Percentiles rank a stretch among this genome's conserved stretches.
Conservation (phyloP, 1,140 invertebrate genomes). For the Danaus plexippus region DNA sequence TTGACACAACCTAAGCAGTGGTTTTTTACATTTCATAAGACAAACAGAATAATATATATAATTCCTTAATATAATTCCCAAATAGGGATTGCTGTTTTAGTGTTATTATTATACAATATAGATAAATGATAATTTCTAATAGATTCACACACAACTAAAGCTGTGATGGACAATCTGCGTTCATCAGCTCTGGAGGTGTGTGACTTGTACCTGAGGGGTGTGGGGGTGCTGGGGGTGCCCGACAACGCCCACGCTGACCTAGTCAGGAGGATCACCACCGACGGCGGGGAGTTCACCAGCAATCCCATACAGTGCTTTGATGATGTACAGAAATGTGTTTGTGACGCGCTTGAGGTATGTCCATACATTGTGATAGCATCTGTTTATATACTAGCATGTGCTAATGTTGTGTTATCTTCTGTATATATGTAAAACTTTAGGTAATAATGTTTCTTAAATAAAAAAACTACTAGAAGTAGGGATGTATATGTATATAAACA, state of each 20-base stretch:
- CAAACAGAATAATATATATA: no score
- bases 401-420: no score
- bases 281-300: constrained; percentile 53
- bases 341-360: constrained; percentile 76
- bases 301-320: constrained; percentile 86
- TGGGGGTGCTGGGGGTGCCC: constrained; percentile 37
- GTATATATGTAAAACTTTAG: no score
- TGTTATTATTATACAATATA: no score
- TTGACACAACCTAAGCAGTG: no score
- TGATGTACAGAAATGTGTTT: constrained; percentile 81
- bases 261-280: constrained; percentile 56
- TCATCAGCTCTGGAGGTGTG: constrained; percentile 57
- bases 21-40: no score
- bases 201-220: constrained; percentile 43
- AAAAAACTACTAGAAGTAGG: no score
- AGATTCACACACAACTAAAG: constrained; percentile 55
- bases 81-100: no score
- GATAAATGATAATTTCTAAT: constrained; percentile 3
- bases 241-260: constrained; percentile 47
- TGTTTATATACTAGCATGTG: neutral
- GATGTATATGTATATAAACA: no score
- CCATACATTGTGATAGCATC: neutral
- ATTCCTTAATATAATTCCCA: no score
- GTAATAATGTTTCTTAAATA: no score
- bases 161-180: constrained; percentile 50